Evolutionary conservation across 92 coral and sea anemone genomes (phyloP).

Genomic region (Paramuricea clavata): DNA sequence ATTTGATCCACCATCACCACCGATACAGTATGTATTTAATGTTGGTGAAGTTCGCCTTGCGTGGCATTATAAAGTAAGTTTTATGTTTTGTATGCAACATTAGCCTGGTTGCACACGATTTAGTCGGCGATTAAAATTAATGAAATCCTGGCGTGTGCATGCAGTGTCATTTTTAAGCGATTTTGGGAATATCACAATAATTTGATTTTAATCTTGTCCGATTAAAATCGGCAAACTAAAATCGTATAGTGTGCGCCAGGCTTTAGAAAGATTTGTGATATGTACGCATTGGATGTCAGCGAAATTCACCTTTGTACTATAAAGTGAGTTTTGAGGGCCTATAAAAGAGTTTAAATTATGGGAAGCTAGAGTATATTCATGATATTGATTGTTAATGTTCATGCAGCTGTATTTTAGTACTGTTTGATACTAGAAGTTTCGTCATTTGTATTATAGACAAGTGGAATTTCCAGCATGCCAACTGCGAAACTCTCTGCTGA

Average conservation of each 20-base stretch:
- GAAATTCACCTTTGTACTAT: no score
- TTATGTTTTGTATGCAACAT: neutral
- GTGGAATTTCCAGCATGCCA: neutral
- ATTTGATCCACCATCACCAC: slow-evolving; percentile 2
- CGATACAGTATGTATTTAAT: slow-evolving; percentile 10
- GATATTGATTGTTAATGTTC: neutral
- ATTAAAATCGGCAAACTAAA: no score
- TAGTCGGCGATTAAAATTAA: no score
- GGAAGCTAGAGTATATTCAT: neutral
- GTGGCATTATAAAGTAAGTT: neutral
- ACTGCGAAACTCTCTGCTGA: neutral
- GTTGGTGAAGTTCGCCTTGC: neutral
- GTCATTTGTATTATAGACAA: neutral
- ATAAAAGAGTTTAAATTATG: no score
- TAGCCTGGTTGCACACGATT: neutral
- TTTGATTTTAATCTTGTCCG: no score
- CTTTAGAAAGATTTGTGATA: neutral
- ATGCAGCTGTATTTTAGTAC: neutral
- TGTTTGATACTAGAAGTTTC: neutral
- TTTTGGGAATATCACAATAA: no score
- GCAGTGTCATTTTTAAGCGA: no score
- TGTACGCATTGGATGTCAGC: neutral
- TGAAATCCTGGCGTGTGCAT: neutral
- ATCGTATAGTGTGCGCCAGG: no score
- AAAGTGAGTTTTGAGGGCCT: no score